Evolutionary conservation across 2,888 invertebrate genomes (phyloP).

Genomic region (Parnassius glacialis): DNA sequence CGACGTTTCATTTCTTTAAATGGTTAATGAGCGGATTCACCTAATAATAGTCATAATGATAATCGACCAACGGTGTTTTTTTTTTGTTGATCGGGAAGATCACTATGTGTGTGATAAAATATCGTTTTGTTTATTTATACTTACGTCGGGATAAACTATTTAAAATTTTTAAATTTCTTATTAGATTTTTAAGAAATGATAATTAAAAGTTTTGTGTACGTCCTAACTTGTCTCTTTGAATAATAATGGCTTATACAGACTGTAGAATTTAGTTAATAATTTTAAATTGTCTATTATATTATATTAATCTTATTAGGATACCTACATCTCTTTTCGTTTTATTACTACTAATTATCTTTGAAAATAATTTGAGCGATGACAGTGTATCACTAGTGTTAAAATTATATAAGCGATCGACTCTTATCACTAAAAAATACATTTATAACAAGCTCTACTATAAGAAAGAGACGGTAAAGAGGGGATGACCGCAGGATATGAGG

Average conservation of each 20-base stretch:
- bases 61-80: slow-evolving; percentile 57
- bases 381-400: too few species aligned
- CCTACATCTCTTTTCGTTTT: too few species aligned
- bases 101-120: slow-evolving; percentile 26
- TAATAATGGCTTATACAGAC: too few species aligned
- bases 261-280: too few species aligned
- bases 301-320: too few species aligned
- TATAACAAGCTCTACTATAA: slow-evolving; percentile 35
- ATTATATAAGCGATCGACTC: too few species aligned
- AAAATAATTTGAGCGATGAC: too few species aligned
- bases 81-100: slow-evolving; percentile 48
- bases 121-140: neutral
- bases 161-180: neutral
- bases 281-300: too few species aligned
- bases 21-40: slow-evolving; percentile 75
- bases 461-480: slow-evolving; percentile 57
- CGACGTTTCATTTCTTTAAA: slow-evolving; percentile 80
- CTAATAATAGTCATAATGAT: slow-evolving; percentile 77
- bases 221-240: too few species aligned
- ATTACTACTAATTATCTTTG: too few species aligned
- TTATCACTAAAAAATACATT: slow-evolving; percentile 36
- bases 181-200: neutral
- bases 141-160: neutral
- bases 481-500: slow-evolving; percentile 74
- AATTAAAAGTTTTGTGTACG: too few species aligned